Evolutionary conservation across 2,888 invertebrate species (phyloP).

Genomic region (Amaurobius ferox): DNA sequence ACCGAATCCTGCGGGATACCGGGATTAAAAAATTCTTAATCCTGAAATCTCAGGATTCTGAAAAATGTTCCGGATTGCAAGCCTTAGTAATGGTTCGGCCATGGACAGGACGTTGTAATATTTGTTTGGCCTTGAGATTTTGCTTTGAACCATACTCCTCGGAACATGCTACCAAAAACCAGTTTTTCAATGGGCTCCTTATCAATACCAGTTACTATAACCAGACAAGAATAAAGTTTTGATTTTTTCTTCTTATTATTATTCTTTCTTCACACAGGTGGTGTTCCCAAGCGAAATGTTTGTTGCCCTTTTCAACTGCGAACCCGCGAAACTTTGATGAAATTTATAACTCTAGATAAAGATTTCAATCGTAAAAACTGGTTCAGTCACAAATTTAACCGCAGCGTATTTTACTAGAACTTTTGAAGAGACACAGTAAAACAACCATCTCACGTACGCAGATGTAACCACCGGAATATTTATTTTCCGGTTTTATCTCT

Average conservation of each 20-base stretch:
- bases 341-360: conserved; percentile 32
- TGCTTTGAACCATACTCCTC: background rate
- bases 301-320: conserved; percentile 13
- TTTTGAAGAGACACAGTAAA: conserved; percentile 11
- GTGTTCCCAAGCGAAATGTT: background rate
- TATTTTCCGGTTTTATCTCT: conserved; percentile 20
- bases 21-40: no score
- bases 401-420: background rate
- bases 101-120: no score
- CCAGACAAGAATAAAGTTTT: conserved; percentile 22
- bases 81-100: no score
- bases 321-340: conserved; percentile 8
- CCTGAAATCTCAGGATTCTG: no score
- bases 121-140: background rate
- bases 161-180: background rate
- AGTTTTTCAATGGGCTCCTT: conserved; percentile 27
- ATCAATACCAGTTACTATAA: conserved; percentile 3
- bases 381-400: background rate
- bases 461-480: conserved; percentile 10
- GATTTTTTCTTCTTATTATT: background rate
- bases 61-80: no score
- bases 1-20: no score
- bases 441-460: background rate
- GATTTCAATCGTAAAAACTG: background rate
- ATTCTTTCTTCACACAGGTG: background rate